Percentiles rank a stretch among this genome's conserved stretches.
Evolutionary conservation across 1,140 invertebrate species (phyloP).

Genomic region (Linepithema humile): DNA sequence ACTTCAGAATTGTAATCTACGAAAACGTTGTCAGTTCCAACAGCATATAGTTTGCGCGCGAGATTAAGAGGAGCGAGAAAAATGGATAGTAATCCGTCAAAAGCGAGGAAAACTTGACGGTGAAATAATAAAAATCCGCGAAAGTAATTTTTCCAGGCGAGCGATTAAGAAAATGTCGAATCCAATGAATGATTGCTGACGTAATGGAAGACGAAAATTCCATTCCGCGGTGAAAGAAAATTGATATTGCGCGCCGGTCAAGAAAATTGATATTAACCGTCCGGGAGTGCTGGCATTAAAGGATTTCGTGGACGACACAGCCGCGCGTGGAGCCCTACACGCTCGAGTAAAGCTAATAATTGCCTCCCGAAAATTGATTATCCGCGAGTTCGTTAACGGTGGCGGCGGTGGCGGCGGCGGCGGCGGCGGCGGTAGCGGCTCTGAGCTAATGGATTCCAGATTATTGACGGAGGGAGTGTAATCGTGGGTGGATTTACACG

Average conservation of each 20-base stretch:
- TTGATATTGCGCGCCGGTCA: constrained; percentile 46
- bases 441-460: constrained; percentile 74
- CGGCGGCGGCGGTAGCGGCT: constrained; percentile 27
- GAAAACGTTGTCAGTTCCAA: too few species aligned
- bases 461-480: constrained; percentile 62
- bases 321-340: background rate
- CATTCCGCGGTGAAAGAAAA: constrained; percentile 16
- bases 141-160: constrained; percentile 29
- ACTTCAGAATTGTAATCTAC: background rate
- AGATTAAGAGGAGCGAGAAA: background rate
- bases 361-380: constrained; percentile 75
- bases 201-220: constrained; percentile 31
- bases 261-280: constrained; percentile 54
- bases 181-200: constrained; percentile 40
- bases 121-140: constrained; percentile 8
- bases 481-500: constrained; percentile 31
- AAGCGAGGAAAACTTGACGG: background rate
- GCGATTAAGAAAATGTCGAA: constrained; percentile 31
- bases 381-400: constrained; percentile 72
- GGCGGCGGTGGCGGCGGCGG: too few species aligned
- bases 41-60: background rate
- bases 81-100: background rate
- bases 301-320: constrained; percentile 25
- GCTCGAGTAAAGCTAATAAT: constrained; percentile 73
- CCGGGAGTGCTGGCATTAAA: constrained; percentile 42